Evolutionary conservation across 2,113 vertebrate genomes (phyloP), one percentile per base, ranked within the genome.

Genomic region (Procavia capensis): DNA sequence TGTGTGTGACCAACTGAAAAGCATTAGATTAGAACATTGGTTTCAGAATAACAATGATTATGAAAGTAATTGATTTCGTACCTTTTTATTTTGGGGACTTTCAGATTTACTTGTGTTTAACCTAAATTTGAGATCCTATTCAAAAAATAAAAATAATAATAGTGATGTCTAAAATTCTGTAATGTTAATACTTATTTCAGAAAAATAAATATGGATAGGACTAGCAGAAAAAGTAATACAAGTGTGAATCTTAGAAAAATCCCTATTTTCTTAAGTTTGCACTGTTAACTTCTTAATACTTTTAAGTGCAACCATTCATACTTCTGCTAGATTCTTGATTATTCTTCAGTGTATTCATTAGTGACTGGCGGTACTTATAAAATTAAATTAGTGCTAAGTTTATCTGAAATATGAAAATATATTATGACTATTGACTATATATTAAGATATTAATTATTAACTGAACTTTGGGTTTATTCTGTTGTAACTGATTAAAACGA

Each of bases 71-170:
- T 41, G 24, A 94, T 78, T 75, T 16, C 47, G 78, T 93, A 59
- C 34, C 27, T 50, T 59, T 31, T 25, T 47, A n/a, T 81, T 66
- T 70, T 81, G 4, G 19, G n/a, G n/a, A n/a, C 10, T 24, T 88
- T 75, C 29, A 76, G 50, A 85, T 54, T 29, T 87, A 11, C 64
- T 79, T 74, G 5, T 34, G 4, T 92, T 84, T 27, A 50, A 10
- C 4, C 2, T 72, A 86, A 80, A 72, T 88, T 88, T 79, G 68
- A 90, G 31, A 9, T 94, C 41, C 20, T 43, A 92, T 68, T 74
- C 90, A 31, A 90, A 79, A 41, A 79, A 68, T 29, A 79, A 91
- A 94, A 75, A 95, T 79, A 78, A 83, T 36, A 68, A 27, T 36
- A 84, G 27, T 84, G 9, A 68, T 47, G 85, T 31, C 50, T 83